Percentiles rank a stretch among this genome's conserved stretches.
Evolutionary conservation across 2,888 invertebrate genomes (phyloP).

Genomic region (Polyommatus iphigenia): DNA sequence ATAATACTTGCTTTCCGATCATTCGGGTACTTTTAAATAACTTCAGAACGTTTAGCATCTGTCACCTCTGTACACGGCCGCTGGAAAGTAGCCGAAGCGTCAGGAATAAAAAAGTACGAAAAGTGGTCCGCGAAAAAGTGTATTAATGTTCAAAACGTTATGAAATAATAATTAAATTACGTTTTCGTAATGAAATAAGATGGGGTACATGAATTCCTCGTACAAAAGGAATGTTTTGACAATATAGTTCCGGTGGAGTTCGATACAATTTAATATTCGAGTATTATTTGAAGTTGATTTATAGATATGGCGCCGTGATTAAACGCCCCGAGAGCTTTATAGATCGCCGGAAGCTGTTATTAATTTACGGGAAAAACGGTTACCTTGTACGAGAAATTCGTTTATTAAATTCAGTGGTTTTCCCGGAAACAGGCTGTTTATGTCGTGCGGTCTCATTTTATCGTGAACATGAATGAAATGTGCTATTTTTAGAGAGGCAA

Average conservation of each 20-base stretch:
- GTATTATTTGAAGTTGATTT: conserved; percentile 27
- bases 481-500: neutral
- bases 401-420: conserved; percentile 19
- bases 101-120: neutral
- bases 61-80: too few species aligned
- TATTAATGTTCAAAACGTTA: neutral
- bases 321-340: conserved; percentile 23
- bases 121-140: neutral
- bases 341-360: conserved; percentile 28
- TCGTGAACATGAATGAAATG: neutral
- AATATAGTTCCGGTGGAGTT: neutral
- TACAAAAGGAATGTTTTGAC: neutral
- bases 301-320: conserved; percentile 26
- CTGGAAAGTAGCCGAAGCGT: neutral
- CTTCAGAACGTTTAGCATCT: neutral
- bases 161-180: neutral
- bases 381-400: conserved; percentile 20
- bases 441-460: neutral
- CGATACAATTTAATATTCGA: conserved; percentile 9
- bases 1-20: too few species aligned
- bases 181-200: neutral
- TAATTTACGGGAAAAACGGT: conserved; percentile 29
- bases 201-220: neutral
- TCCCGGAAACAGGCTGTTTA: neutral
- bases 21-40: neutral